phyloP scores from a whole-genome alignment of 2,888 invertebrate species.

The Agrochola litura region DNA sequence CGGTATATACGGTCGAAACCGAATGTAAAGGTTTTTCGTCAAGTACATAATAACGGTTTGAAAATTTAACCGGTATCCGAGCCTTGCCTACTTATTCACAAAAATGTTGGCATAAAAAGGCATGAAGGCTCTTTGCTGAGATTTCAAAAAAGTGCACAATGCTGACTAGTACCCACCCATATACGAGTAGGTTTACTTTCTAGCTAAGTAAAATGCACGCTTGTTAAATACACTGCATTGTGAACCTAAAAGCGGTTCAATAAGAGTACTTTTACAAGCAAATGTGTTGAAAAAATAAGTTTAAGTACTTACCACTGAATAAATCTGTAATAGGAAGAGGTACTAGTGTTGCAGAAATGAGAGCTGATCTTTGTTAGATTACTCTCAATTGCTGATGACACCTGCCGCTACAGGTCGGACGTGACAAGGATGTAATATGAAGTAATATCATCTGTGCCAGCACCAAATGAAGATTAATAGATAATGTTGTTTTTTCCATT shows the following conservation, averaged over 20 bases:
- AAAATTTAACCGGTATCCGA: too few species aligned
- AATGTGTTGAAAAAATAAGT: neutral
- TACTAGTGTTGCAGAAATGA: neutral
- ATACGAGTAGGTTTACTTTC: too few species aligned
- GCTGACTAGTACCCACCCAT: neutral
- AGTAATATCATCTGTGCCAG: neutral
- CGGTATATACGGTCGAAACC: too few species aligned
- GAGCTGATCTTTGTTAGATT: conserved; percentile 6
- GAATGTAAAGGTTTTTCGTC: too few species aligned
- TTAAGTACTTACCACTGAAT: too few species aligned
- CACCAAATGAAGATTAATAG: neutral
- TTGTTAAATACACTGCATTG: neutral
- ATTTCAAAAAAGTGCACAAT: neutral
- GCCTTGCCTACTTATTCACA: too few species aligned
- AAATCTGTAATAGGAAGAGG: neutral
- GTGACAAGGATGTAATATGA: conserved; percentile 6
- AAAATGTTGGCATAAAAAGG: neutral
- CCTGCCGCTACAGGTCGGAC: neutral
- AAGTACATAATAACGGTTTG: too few species aligned
- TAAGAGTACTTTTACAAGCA: neutral
- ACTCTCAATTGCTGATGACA: conserved; percentile 20
- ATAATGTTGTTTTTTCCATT: too few species aligned
- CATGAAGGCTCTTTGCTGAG: neutral
- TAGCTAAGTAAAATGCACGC: neutral
- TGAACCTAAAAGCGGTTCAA: neutral